Evolutionary conservation across 2,888 invertebrate species (phyloP), one percentile per base, ranked within the genome.

Genomic region (Pocota personata): DNA sequence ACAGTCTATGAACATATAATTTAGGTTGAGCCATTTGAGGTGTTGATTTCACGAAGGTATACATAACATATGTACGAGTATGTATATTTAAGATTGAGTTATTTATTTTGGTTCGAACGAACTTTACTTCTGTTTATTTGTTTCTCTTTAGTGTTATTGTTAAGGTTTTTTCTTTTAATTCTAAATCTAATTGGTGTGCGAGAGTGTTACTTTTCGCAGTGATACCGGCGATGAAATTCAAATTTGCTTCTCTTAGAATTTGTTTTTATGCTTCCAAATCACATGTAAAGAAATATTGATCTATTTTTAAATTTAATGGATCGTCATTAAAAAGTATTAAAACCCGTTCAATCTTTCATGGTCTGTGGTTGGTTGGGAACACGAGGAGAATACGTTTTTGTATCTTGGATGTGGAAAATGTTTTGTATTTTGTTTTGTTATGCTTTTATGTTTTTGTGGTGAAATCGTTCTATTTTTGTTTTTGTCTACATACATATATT

Each of bases 291-390:
- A 57, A 58, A 60, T 30, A 67, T 78, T 35, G 66, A 62, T 73
- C 79, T 78, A 79, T 83, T 78, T 83, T 79, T 62, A 62, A 60
- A 62, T 55, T 79, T 79, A 60, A 83, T 83, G 73, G 72, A 69
- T 55, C 60, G 24, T 35, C 77, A 77, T 77, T 77, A 77, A 77
- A 67, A 67, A 50, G 60, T 52, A 69, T 67, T 77, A 60, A 76
- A 67, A 67, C 37, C 14, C 48, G 46, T 50, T 76, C 48, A 46
- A 27, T 66, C 8, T 46, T 48, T 55, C 57, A 58, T 48, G 48
- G 46, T 19, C 10, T 76, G 66, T 64, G 67, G 57, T 58, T 40
- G 48, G 37, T 58, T 40, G 48, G 37, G 21, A 48, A 58, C 40
- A 46, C 4, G 52, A 12, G 27, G 10, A 0, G 10, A 10, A 37